Evolutionary conservation across 2,888 invertebrate genomes (phyloP).

Genomic region (Epirrhoe alternata): DNA sequence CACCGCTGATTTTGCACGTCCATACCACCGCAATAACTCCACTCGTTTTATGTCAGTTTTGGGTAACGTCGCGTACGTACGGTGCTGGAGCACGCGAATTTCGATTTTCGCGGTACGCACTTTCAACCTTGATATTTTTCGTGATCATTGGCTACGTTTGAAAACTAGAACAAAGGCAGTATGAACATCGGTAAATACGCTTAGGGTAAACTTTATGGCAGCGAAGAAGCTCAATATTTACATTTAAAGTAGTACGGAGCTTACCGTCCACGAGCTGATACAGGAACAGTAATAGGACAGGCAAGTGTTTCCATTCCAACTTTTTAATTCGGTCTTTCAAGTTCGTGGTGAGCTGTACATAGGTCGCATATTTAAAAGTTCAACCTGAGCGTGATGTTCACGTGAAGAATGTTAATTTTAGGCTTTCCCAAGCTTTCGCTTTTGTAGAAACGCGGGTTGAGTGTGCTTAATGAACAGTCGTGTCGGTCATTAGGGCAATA

Average conservation of each 20-base stretch:
- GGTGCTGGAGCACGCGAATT: slow-evolving; percentile 66
- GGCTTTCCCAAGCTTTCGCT: slow-evolving; percentile 30
- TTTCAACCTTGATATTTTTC: slow-evolving; percentile 57
- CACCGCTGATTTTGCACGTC: slow-evolving; percentile 80
- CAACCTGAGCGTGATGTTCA: slow-evolving; percentile 25
- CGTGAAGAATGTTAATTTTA: slow-evolving; percentile 34
- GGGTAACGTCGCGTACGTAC: slow-evolving; percentile 59
- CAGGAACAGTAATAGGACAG: slow-evolving; percentile 4
- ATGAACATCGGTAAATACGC: slow-evolving; percentile 17
- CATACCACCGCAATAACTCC: slow-evolving; percentile 67
- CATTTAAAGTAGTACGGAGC: slow-evolving; percentile 15
- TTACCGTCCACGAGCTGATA: slow-evolving; percentile 10
- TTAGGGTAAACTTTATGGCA: slow-evolving; percentile 22
- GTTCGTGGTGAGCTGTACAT: slow-evolving; percentile 15
- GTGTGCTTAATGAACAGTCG: slow-evolving; percentile 52
- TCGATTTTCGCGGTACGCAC: slow-evolving; percentile 57
- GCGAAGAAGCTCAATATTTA: slow-evolving; percentile 19
- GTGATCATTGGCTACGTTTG: slow-evolving; percentile 39
- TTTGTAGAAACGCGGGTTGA: slow-evolving; percentile 32
- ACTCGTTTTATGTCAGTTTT: slow-evolving; percentile 70
- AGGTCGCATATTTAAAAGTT: slow-evolving; percentile 32
- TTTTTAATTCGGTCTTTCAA: slow-evolving; percentile 23
- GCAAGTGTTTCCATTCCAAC: slow-evolving; percentile 13
- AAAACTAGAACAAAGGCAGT: slow-evolving; percentile 28
- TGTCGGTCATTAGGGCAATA: slow-evolving; percentile 57